These are phyloP conservation scores for Picus viridis DNA, from an alignment of 2,797 vertebrate species.

Conservation along the genomic window DNA sequence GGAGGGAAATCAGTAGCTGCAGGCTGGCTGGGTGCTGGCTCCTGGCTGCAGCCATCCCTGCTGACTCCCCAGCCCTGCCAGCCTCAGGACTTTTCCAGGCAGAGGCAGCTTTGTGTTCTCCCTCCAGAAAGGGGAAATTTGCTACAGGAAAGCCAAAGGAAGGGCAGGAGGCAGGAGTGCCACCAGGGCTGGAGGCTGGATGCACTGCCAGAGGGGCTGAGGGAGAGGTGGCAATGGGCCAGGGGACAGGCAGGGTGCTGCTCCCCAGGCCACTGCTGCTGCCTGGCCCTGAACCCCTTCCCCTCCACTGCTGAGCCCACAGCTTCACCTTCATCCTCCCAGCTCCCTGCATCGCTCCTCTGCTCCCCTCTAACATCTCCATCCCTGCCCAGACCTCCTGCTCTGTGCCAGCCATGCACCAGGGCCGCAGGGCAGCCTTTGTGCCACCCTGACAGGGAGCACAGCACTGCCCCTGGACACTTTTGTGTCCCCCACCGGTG, in stretches of 20 bases:
- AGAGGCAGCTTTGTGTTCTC: not conserved
- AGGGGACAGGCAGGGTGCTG: not conserved
- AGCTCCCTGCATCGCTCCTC: not conserved
- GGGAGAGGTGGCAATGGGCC: not conserved
- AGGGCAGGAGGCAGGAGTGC: not conserved
- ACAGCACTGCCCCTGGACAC: not conserved
- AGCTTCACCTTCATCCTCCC: not conserved
- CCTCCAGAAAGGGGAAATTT: not conserved
- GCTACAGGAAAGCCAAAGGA: not conserved
- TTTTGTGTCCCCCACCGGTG: not conserved
- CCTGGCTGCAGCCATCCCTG: not conserved
- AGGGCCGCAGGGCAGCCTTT: not conserved
- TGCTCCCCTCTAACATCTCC: not conserved
- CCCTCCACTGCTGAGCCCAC: not conserved
- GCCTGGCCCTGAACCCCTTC: not conserved
- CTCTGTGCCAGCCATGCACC: not conserved
- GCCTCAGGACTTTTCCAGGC: not conserved
- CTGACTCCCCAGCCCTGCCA: not conserved
- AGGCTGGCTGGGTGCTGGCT: not conserved
- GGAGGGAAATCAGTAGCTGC: not conserved
- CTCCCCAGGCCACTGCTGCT: not conserved
- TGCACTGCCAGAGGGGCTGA: not conserved
- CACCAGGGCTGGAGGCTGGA: not conserved
- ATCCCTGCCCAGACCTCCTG: conserved; percentile 47
- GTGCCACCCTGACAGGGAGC: not conserved